phyloP scores from a whole-genome alignment of 2,888 invertebrate species.

The Amphipyra berbera region DNA sequence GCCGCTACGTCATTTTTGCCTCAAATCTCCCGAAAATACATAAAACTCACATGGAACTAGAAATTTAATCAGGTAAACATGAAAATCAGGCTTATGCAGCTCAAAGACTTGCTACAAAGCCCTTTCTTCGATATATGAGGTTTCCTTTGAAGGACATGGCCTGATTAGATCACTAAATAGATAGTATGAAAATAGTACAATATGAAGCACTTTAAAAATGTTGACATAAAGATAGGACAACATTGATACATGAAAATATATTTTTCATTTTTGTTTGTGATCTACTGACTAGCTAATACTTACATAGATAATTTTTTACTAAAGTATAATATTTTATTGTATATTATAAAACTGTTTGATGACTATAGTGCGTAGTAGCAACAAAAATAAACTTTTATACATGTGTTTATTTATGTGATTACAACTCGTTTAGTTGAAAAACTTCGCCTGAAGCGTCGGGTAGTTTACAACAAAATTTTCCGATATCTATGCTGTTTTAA shows the following conservation, averaged over 20 bases:
- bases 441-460: conserved; percentile 2
- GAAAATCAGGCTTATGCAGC: neutral
- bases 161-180: conserved; percentile 29
- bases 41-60: conserved; percentile 2
- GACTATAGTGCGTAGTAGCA: conserved; percentile 30
- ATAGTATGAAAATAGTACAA: conserved; percentile 18
- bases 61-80: neutral
- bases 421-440: conserved; percentile 39
- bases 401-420: conserved; percentile 47
- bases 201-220: conserved; percentile 25
- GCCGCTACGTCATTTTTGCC: conserved; percentile 7
- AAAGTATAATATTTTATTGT: conserved; percentile 28
- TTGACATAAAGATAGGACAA: conserved; percentile 42
- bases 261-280: conserved; percentile 38
- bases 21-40: conserved; percentile 1
- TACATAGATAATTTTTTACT: neutral
- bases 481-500: conserved; percentile 28
- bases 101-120: neutral
- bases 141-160: conserved; percentile 9
- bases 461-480: conserved; percentile 29
- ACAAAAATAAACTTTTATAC: conserved; percentile 48
- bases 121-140: conserved; percentile 6
- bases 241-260: conserved; percentile 43
- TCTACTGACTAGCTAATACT: conserved; percentile 6
- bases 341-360: conserved; percentile 27